Conservation (phyloP, 92 coral and sea anemone species). For the Porites cylindrica region DNA sequence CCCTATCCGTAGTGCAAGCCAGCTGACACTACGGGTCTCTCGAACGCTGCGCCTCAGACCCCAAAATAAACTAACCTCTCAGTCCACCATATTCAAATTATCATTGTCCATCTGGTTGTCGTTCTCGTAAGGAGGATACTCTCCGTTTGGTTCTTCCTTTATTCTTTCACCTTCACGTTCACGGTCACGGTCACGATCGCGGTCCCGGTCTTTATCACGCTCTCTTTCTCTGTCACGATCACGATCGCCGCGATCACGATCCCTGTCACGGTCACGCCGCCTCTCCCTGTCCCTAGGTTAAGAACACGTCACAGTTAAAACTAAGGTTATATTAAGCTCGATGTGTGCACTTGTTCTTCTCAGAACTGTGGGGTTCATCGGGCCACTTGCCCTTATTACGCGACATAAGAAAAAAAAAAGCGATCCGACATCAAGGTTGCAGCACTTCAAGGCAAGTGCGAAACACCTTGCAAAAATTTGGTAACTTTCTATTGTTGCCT, state of each 20-base stretch:
- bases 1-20: too few species aligned
- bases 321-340: neutral
- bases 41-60: neutral
- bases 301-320: conserved; percentile 6
- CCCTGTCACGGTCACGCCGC: conserved; percentile 64
- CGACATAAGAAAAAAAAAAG: too few species aligned
- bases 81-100: conserved; percentile 79
- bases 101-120: conserved; percentile 57
- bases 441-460: too few species aligned
- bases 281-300: conserved; percentile 54
- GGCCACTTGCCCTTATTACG: too few species aligned
- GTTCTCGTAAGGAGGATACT: conserved; percentile 68
- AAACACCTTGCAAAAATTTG: too few species aligned
- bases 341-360: neutral
- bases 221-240: conserved; percentile 66
- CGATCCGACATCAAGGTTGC: too few species aligned
- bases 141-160: conserved; percentile 70
- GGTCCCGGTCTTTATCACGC: conserved; percentile 74
- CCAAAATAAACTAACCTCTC: neutral
- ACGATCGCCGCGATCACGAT: conserved; percentile 75
- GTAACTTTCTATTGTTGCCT: too few species aligned
- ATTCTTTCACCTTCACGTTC: conserved; percentile 66
- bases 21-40: too few species aligned
- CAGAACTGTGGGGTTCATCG: neutral
- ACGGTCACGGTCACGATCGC: conserved; percentile 71